Conservation (phyloP, 2,888 invertebrate genomes). For the Euzetes globulus region DNA sequence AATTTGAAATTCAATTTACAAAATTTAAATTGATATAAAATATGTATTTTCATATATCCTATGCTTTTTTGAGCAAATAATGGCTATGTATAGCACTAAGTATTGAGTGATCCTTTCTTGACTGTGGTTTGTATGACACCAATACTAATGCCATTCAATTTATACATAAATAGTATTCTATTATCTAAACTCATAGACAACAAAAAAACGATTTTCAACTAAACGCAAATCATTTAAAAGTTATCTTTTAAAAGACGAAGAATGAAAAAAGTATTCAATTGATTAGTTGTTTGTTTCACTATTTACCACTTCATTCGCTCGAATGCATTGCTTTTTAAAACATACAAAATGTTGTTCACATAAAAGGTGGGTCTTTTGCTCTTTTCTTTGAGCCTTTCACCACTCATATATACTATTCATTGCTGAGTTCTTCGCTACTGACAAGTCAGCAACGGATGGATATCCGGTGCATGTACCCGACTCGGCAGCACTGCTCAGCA, state of each 20-base stretch:
- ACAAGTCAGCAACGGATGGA: constrained; percentile 16
- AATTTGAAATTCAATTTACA: no score
- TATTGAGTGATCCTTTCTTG: no score
- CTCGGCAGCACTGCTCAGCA: not conserved
- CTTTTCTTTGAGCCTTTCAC: not conserved
- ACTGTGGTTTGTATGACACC: not conserved
- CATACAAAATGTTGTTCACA: constrained; percentile 4
- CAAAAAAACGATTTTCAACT: constrained; percentile 19
- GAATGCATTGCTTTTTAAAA: constrained; percentile 9
- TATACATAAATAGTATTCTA: constrained; percentile 24
- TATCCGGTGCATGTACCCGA: constrained; percentile 16
- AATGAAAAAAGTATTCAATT: not conserved
- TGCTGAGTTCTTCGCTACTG: not conserved
- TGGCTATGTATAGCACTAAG: no score
- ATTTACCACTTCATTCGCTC: constrained; percentile 2
- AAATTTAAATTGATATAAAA: no score
- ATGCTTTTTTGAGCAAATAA: no score
- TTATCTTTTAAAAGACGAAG: not conserved
- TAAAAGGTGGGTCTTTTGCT: constrained; percentile 14
- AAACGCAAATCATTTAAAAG: constrained; percentile 26
- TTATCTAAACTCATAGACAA: constrained; percentile 16
- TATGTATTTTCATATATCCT: no score
- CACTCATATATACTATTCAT: not conserved
- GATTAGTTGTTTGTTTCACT: not conserved
- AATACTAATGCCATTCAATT: constrained; percentile 24